phyloP scores from a whole-genome alignment of 2,113 vertebrate genomes.

The Penelope pileata region DNA sequence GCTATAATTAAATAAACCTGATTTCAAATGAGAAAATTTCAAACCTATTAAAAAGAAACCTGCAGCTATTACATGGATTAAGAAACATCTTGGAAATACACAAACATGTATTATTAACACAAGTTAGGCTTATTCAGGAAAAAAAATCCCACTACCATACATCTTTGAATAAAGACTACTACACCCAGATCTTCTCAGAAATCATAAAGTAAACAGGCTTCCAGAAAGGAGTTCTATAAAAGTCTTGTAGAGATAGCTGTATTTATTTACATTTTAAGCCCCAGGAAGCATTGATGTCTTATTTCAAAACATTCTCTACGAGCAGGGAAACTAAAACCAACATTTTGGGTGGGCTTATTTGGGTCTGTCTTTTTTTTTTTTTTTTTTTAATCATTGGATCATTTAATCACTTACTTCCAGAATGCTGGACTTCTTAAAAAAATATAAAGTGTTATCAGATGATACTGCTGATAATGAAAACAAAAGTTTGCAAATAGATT shows the following conservation, averaged over 20 bases:
- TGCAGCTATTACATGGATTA: neutral
- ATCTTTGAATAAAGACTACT: neutral
- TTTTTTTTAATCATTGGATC: neutral
- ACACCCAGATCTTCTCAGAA: neutral
- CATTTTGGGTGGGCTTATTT: constrained; percentile 35
- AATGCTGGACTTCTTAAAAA: neutral
- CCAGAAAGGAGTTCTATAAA: neutral
- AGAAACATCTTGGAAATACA: neutral
- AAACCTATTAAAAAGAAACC: neutral
- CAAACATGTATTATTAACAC: neutral
- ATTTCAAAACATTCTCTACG: neutral
- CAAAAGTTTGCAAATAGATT: neutral
- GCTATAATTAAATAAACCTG: neutral
- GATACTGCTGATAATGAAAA: neutral
- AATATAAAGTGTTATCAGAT: neutral
- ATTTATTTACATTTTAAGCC: constrained; percentile 23
- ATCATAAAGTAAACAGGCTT: neutral
- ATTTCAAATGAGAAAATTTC: neutral
- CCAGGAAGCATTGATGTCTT: neutral
- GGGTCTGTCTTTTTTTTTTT: neutral
- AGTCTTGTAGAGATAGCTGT: neutral
- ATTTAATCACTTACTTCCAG: constrained; percentile 1
- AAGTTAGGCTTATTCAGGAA: neutral
- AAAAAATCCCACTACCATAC: neutral
- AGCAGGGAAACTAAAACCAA: neutral